phyloP scores from a whole-genome alignment of 2,113 vertebrate genomes.

The Aspiorhynchus laticeps region DNA sequence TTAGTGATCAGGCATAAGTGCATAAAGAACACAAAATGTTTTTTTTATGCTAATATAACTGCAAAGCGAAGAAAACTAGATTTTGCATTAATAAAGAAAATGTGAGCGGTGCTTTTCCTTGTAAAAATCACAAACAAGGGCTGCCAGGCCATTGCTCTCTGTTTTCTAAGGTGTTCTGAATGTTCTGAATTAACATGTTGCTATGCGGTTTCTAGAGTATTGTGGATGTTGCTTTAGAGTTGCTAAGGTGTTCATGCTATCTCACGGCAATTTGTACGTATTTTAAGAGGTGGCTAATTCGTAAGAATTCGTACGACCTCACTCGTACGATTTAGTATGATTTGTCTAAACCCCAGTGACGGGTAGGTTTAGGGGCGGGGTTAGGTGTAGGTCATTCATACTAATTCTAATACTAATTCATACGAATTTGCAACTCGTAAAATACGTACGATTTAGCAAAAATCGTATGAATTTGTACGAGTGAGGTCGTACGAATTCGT shows the following conservation, averaged over 20 bases:
- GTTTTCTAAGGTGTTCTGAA: not conserved
- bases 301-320: too few relatives aligned
- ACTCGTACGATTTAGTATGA: too few relatives aligned
- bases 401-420: too few relatives aligned
- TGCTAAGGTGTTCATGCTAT: not conserved
- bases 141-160: not conserved
- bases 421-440: too few relatives aligned
- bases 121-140: not conserved
- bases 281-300: too few relatives aligned
- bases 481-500: too few relatives aligned
- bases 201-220: not conserved
- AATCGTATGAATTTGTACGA: too few relatives aligned
- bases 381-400: too few relatives aligned
- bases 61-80: not conserved
- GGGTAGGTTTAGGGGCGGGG: too few relatives aligned
- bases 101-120: not conserved
- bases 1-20: not conserved
- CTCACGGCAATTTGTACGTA: too few relatives aligned
- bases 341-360: too few relatives aligned
- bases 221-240: not conserved
- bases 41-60: not conserved
- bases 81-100: not conserved
- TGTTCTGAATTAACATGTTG: not conserved
- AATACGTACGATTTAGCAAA: too few relatives aligned
- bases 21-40: not conserved